Percentiles rank a stretch among this genome's conserved stretches.
Evolutionary conservation across 1,140 invertebrate species (phyloP).

Genomic region (Cotesia chilonis): DNA sequence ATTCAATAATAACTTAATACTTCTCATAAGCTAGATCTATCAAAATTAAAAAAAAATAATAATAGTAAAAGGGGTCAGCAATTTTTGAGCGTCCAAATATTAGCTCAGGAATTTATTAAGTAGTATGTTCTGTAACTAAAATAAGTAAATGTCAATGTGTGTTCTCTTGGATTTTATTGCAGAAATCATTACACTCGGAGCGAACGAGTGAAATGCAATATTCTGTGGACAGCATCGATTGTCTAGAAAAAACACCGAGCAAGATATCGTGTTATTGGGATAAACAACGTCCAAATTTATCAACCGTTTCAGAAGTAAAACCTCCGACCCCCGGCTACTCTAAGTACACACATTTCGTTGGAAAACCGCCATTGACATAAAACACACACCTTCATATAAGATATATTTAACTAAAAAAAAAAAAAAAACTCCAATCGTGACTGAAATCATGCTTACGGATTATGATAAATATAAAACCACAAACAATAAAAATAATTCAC

Average conservation of each 20-base stretch:
- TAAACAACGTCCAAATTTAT: slow-evolving; percentile 48
- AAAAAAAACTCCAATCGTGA: not conserved
- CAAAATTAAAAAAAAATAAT: too few relatives aligned
- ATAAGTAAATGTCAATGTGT: slow-evolving; percentile 25
- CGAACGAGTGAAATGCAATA: slow-evolving; percentile 76
- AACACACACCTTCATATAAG: not conserved
- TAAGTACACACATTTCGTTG: slow-evolving; percentile 54
- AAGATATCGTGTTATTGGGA: slow-evolving; percentile 42
- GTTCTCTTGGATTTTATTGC: slow-evolving; percentile 45
- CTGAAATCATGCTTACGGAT: too few relatives aligned
- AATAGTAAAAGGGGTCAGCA: too few relatives aligned
- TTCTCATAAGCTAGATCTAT: too few relatives aligned
- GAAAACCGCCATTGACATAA: slow-evolving; percentile 53
- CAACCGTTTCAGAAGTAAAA: slow-evolving; percentile 51
- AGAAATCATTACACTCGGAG: slow-evolving; percentile 74
- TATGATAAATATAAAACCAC: too few relatives aligned
- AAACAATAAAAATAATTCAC: not conserved
- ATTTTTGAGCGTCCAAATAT: too few relatives aligned
- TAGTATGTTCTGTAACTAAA: not conserved
- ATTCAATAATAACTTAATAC: too few relatives aligned
- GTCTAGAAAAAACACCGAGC: slow-evolving; percentile 45
- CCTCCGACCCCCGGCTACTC: slow-evolving; percentile 44
- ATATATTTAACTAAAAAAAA: not conserved
- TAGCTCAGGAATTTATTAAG: too few relatives aligned
- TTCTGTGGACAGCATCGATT: slow-evolving; percentile 69